Base-by-base conservation (phyloP, 1,140 invertebrate species). In the Holcopasites calliopsidis region DNA sequence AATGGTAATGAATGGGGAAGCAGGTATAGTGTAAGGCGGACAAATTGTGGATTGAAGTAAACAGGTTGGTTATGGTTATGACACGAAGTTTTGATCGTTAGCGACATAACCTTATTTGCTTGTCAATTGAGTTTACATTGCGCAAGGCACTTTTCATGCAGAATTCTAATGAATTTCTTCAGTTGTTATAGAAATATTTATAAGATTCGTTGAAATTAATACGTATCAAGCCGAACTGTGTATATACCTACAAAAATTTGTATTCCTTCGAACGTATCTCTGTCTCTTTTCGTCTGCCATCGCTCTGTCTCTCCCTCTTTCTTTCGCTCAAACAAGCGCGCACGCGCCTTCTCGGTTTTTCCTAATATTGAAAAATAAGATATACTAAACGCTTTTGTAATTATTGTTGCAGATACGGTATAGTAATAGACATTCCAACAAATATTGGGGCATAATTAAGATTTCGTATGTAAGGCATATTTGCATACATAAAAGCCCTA, bases 401-500 rank as follows among this genome's bases (percentile, higher is more conserved):
- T 26, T 16, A 21, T 35, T 54, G 1, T 71, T 71, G 44, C 65
- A 76, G 57, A 61, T 76, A 38, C 40, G 74, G 54, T 60, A 74
- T 75, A 38, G 28, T 61, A 58, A 54, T 60, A 65, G 18, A 68
- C 62, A 68, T 75, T 78, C 70, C 76, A 54, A 49, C 38, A 54
- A 50, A 78, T 18, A 66, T 74, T 65, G 62, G 58, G 72, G 65
- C 77, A 62, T 60, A 61, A 3, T 76, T 76, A 60, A 40, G 13
- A 44, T 47, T 68, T 31, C 23, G 35, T 57, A 54, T 42, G 52
- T 47, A 65, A 35, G 62, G 62, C 62, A 66, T 47, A 74, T 70
- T 26, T 79, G 23, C 16, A 47, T 75, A 65, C 28, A 44, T 62
- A 76, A 69, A 76, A 70, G 64, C 65, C 72, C 50, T 64, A 79